Evolutionary conservation across 2,113 vertebrate species (phyloP), one percentile per base, ranked within the genome.

Genomic region (Catharus bicknelli): DNA sequence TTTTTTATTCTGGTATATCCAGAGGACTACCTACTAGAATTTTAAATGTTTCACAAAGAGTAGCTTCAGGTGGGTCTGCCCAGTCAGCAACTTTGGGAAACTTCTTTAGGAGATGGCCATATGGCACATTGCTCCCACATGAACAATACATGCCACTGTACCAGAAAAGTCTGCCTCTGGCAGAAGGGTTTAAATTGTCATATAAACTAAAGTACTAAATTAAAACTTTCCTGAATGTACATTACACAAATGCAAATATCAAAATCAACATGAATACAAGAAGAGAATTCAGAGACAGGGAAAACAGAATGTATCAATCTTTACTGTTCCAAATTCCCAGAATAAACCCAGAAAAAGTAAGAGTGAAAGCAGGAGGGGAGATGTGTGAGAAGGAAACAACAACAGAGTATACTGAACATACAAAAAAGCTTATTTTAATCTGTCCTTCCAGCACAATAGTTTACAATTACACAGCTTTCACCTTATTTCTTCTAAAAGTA

Each of bases 311-410:
- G 1, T 2, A 76, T 16, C 7, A n/a, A 55, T 5, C 19, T 45
- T 61, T 7, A 17, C 26, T 74, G 7, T 30, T 63, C 12, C 18
- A 67, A 59, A 67, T 9, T 47, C 1, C 3, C 29, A 93, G 34
- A 69, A 87, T 11, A 74, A 80, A 74, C 7, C 42, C 1, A 62
- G 15, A 36, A 67, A 54, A 70, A 54, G 4, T 18, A 62, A 50
- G 47, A 53, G 3, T 36, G 25, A 58, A 75, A 75, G 10, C 0
- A 1, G 1, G 4, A 2, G 5, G 1, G 8, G 3, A 13, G 15
- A 48, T 13, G 2, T 7, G 10, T 13, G 21, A 54, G 14, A 54
- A 83, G 34, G 3, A 83, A 83, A 59, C 9, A 80, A 68, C 12
- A 1, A 38, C 8, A 17, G 12, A 64, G 15, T 38, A 61, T 8